Evolutionary conservation across 2,113 vertebrate genomes (phyloP), one percentile per base, ranked within the genome.

Genomic region (Miniopterus natalensis): DNA sequence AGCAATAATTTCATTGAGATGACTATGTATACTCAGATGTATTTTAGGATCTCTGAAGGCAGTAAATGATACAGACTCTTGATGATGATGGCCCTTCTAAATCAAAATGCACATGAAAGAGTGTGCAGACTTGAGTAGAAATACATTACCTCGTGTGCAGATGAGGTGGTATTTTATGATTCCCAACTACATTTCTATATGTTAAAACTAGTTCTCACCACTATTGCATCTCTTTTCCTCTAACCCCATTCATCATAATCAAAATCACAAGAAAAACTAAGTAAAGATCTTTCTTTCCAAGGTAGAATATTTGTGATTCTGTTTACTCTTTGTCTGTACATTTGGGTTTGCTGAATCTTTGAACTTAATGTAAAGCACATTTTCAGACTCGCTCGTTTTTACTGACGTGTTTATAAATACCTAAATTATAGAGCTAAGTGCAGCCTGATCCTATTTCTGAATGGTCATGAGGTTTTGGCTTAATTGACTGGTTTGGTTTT

Each of bases 351-450:
- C 51, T 75, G 53, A 91, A 88, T 94, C 95, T 97, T 96, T 96
- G 86, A 95, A 80, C 88, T 94, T 97, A 94, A 97, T 93, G 27
- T 90, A 96, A 97, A 97, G 42, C 96, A 97, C 61, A 96, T 97
- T 96, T 97, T 85, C 70, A 92, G 73, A 85, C 85, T 88, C 84
- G 59, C 57, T 51, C 70, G 86, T 92, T 75, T 95, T 95, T 96
- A 94, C 55, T 66, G 68, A 84, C 77, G 78, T 97, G 93, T 96
- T 97, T 97, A 97, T 86, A 97, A 96, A 96, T 96, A 95, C 83
- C 73, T 95, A 85, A 97, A 95, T 96, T 96, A 83, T n/a, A 94
- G 90, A 97, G 51, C 65, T 92, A 88, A 92, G 92, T 89, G 51
- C 85, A 96, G 57, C 55, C 92, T 94, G 93, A 94, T 95, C 88